Percentiles rank a stretch among this genome's conserved stretches.
Evolutionary conservation across 2,113 vertebrate genomes (phyloP).

Genomic region (Bubo bubo): DNA sequence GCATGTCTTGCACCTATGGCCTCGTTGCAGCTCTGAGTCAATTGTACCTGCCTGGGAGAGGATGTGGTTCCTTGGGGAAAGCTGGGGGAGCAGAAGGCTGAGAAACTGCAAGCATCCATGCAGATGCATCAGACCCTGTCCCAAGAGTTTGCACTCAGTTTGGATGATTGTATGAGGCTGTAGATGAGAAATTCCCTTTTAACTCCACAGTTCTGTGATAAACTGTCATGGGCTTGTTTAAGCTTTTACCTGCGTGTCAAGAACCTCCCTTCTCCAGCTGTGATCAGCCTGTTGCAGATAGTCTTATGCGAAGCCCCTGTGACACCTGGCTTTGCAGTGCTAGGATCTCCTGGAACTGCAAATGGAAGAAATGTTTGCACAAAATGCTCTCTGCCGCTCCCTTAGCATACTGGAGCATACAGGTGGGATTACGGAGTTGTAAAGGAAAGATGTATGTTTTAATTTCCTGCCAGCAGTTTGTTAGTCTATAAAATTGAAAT

Average conservation of each 20-base stretch:
- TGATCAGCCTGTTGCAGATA: neutral
- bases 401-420: neutral
- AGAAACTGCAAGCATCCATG: neutral
- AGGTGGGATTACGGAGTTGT: neutral
- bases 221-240: neutral
- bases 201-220: neutral
- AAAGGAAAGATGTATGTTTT: conserved; percentile 29
- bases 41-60: neutral
- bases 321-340: neutral
- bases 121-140: too few species aligned
- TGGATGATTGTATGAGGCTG: neutral
- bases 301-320: neutral
- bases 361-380: neutral
- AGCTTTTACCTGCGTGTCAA: neutral
- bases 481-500: conserved; percentile 48
- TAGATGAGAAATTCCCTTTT: neutral
- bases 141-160: rapidly evolving
- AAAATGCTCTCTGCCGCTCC: neutral
- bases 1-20: rapidly evolving
- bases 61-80: neutral
- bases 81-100: neutral
- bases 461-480: conserved; percentile 55
- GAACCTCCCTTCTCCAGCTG: neutral
- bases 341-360: neutral
- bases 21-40: neutral